A percentile compares a stretch with the other conserved stretches of the same genome.
These are phyloP conservation scores for Dasypogon diadema DNA, from an alignment of 2,888 invertebrate genomes.

Conservation along the genomic window DNA sequence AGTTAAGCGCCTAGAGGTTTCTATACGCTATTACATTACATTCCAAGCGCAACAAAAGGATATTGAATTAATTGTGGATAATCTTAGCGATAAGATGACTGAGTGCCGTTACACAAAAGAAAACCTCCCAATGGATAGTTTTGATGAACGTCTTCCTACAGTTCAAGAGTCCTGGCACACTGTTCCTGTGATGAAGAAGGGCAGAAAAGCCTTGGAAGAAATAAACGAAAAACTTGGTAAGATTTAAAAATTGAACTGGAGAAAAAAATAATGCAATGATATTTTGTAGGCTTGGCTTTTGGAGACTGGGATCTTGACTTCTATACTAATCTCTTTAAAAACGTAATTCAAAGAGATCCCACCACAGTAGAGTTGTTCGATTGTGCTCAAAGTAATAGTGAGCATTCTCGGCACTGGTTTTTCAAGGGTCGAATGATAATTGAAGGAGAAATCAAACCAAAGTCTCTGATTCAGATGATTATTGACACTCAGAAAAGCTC, in stretches of 20 bases:
- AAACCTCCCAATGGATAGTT: constrained; percentile 75
- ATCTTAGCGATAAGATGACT: constrained; percentile 93
- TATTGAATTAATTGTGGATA: constrained; percentile 71
- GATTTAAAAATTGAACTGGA: background rate
- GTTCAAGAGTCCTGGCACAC: constrained; percentile 83
- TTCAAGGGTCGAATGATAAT: constrained; percentile 92
- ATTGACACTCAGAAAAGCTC: constrained; percentile 87
- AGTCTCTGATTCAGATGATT: constrained; percentile 93
- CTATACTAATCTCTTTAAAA: constrained; percentile 87
- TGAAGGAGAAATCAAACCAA: constrained; percentile 81
- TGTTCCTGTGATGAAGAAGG: constrained; percentile 84
- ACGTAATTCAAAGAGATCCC: constrained; percentile 88
- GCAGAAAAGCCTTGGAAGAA: constrained; percentile 82
- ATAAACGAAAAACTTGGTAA: constrained; percentile 82
- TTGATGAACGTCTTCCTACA: constrained; percentile 76
- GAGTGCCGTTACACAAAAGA: constrained; percentile 83
- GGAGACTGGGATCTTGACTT: constrained; percentile 93
- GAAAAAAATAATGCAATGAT: background rate
- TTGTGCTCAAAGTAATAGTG: constrained; percentile 97
- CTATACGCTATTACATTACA: constrained; percentile 79
- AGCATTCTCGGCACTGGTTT: constrained; percentile 99
- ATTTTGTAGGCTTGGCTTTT: constrained; percentile 82
- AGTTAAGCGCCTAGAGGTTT: constrained; percentile 85
- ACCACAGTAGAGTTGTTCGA: constrained; percentile 98
- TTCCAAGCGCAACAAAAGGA: constrained; percentile 61